These are phyloP conservation scores for Emys orbicularis DNA, from an alignment of 2,797 vertebrate genomes.

Conservation along the genomic window DNA sequence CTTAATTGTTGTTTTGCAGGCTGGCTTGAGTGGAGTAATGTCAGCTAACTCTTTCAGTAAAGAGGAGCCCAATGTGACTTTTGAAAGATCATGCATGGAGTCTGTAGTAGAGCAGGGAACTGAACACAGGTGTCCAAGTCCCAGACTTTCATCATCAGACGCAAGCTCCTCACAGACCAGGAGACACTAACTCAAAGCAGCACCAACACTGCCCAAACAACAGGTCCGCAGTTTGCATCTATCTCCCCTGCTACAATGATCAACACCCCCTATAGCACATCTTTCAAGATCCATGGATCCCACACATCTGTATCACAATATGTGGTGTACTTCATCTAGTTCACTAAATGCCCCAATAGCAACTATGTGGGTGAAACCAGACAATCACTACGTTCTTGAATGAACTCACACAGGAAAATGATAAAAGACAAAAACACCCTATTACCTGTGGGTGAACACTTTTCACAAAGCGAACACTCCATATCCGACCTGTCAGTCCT, in stretches of 20 bases:
- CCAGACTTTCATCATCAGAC: too few relatives aligned
- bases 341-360: too few relatives aligned
- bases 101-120: too few relatives aligned
- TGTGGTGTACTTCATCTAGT: too few relatives aligned
- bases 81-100: too few relatives aligned
- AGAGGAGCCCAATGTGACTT: too few relatives aligned
- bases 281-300: background rate
- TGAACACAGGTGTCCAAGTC: too few relatives aligned
- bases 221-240: background rate
- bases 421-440: background rate
- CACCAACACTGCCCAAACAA: background rate
- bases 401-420: background rate
- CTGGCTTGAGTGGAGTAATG: background rate
- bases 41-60: background rate
- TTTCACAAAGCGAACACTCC: background rate
- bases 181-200: too few relatives aligned
- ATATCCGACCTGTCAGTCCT: background rate
- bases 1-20: background rate
- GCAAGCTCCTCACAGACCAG: too few relatives aligned
- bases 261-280: background rate
- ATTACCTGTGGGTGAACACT: background rate
- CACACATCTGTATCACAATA: too few relatives aligned
- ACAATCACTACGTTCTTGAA: background rate
- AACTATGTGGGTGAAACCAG: background rate
- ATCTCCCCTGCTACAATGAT: background rate